Evolutionary conservation across 2,113 vertebrate species (phyloP).

Genomic region (Thamnophis sirtalis): DNA sequence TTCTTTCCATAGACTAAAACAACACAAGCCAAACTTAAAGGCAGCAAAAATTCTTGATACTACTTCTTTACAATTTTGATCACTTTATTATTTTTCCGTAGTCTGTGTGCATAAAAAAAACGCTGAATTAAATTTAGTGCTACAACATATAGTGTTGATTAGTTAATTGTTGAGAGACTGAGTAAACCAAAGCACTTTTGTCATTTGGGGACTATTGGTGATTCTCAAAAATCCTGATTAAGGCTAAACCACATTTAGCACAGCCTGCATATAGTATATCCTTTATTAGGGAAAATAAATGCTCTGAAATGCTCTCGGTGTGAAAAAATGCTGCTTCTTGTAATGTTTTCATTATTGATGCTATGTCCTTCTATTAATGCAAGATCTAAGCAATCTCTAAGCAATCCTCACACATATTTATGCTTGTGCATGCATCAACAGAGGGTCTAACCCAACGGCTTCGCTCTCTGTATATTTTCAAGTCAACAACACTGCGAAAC

Average conservation of each 20-base stretch:
- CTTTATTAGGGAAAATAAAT: background rate
- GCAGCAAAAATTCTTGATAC: background rate
- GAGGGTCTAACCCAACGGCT: constrained; percentile 13
- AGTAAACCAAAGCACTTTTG: background rate
- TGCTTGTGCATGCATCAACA: background rate
- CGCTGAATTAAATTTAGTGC: background rate
- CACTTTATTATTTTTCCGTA: background rate
- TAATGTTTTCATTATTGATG: constrained; percentile 10
- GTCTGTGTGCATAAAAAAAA: background rate
- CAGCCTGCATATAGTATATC: background rate
- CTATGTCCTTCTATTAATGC: background rate
- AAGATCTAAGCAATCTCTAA: background rate
- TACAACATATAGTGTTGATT: background rate
- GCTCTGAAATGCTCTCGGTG: background rate
- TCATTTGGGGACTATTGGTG: background rate
- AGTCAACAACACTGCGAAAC: background rate
- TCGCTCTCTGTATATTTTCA: background rate
- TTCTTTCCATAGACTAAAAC: background rate
- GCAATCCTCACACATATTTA: background rate
- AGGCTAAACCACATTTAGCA: background rate
- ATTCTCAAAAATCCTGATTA: background rate
- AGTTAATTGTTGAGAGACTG: background rate
- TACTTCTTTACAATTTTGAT: background rate
- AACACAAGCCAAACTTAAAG: background rate
- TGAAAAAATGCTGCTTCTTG: background rate